Conservation (phyloP, 2,113 vertebrate species). For the Gorsachius goisagi region DNA sequence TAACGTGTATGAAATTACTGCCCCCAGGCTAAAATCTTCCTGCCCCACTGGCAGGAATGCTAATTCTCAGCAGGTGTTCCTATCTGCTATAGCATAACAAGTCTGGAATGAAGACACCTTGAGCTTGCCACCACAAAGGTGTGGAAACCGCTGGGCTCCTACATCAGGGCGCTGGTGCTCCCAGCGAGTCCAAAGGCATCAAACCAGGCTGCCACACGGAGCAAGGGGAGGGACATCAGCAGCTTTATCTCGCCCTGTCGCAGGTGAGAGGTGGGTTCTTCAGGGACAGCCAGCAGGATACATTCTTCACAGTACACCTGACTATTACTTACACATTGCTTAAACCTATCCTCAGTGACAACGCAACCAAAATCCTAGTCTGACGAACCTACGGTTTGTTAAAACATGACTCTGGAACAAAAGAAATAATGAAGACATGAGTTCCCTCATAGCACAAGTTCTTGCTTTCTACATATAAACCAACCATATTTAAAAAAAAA, state of each 20-base stretch:
- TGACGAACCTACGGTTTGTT: not conserved
- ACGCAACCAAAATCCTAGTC: constrained; percentile 2
- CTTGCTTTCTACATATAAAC: not conserved
- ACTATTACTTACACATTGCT: not conserved
- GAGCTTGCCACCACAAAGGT: not conserved
- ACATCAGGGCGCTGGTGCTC: not conserved
- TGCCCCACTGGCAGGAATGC: not conserved
- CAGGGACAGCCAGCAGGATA: not conserved
- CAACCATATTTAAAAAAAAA: not conserved
- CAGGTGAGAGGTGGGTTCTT: not conserved
- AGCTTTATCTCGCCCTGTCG: not conserved
- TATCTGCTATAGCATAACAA: not conserved
- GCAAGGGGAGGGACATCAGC: not conserved
- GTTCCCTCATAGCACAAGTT: not conserved
- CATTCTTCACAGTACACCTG: constrained; percentile 37
- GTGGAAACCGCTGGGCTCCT: not conserved
- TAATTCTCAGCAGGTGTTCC: not conserved
- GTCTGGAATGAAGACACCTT: not conserved
- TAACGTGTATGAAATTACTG: not conserved
- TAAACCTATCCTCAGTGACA: not conserved
- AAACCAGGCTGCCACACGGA: not conserved
- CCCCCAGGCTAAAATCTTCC: not conserved
- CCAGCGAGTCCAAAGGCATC: not conserved
- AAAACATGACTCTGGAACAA: not conserved
- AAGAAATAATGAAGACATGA: not conserved